Evolutionary conservation across 1,140 invertebrate genomes (phyloP), one percentile per base, ranked within the genome.

Genomic region (Brachystomella parvula): DNA sequence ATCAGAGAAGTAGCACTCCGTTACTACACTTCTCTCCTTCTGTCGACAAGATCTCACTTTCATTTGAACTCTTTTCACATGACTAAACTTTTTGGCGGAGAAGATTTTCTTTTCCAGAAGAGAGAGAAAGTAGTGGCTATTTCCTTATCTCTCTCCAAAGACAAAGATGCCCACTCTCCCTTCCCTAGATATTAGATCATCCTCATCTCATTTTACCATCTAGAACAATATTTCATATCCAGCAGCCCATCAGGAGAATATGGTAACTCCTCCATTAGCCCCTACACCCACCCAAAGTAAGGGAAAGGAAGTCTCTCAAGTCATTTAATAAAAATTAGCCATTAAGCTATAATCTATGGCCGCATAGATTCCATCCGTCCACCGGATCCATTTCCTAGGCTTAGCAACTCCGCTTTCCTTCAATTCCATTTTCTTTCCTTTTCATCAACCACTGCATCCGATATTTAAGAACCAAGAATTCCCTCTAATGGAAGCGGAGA

Each of bases 71-170:
- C 49, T 53, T 53, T 53, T 53, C 49, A 53, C 15, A n/a, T 53
- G 49, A 53, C 9, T 53, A 26, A 53, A 53, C 49, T 53, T 26
- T 24, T 53, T 53, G 49, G 49, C 49, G 24, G 9, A 24, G 24
- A 39, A 39, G 35, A 19, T 19, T 39, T 39, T 39, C 35, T 39
- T 19, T 39, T 39, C 35, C 6, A 9, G 6, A 9, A 39, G 35
- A 9, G 35, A 39, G 19, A 39, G 35, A 39, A n/a, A n/a, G 9
- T 44, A 9, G 49, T 53, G 24, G 49, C 49, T 26, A 53, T 53
- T 53, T 53, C 49, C 49, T 53, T 26, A 53, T 53, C 49, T 53
- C 49, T 6, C 24, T 53, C 24, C n/a, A n/a, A n/a, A n/a, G n/a
- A n/a, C n/a, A n/a, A 21, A 24, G 49, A 53, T 53, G 49, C 35